Percentiles rank a stretch among this genome's conserved stretches.
These are phyloP conservation scores for Scaptomyza tumidula DNA, from an alignment of 2,888 invertebrate species.

Conservation along the genomic window DNA sequence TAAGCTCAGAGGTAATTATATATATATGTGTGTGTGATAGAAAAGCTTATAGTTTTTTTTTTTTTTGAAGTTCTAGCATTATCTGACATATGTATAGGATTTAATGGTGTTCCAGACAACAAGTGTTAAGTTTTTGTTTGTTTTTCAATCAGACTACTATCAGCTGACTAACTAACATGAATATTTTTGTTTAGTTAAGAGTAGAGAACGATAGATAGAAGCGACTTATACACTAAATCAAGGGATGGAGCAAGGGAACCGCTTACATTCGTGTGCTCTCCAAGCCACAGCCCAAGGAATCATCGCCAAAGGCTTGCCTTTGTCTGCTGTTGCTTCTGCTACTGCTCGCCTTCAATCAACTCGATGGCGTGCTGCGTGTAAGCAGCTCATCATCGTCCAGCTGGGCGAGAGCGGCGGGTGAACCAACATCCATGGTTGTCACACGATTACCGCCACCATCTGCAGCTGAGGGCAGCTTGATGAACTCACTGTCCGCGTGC, in stretches of 20 bases:
- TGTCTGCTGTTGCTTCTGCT: slow-evolving; percentile 24
- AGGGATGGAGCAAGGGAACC: background rate
- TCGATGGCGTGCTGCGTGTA: slow-evolving; percentile 67
- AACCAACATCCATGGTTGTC: slow-evolving; percentile 84
- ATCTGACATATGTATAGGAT: slow-evolving; percentile 5
- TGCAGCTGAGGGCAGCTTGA: slow-evolving; percentile 82
- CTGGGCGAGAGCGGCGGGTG: slow-evolving; percentile 74
- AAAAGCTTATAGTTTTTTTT: slow-evolving; percentile 50
- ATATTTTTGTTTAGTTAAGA: slow-evolving; percentile 23
- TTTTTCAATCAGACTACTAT: too few species aligned
- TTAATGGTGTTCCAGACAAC: slow-evolving; percentile 58
- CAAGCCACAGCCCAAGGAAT: slow-evolving; percentile 54
- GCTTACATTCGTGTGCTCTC: slow-evolving; percentile 81
- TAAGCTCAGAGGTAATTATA: slow-evolving; percentile 52
- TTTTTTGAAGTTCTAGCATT: slow-evolving; percentile 5
- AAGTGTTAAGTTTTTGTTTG: slow-evolving; percentile 44
- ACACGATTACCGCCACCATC: slow-evolving; percentile 83
- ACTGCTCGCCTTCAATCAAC: slow-evolving; percentile 61
- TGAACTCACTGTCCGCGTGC: slow-evolving; percentile 82
- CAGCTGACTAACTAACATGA: slow-evolving; percentile 42
- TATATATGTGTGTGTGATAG: slow-evolving; percentile 6
- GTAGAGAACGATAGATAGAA: slow-evolving; percentile 35
- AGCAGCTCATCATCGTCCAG: slow-evolving; percentile 80
- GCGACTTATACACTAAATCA: slow-evolving; percentile 20
- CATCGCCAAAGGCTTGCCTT: slow-evolving; percentile 32